Base-by-base conservation (phyloP, 2,888 invertebrate species). In the Gymnoscelis rufifasciata region DNA sequence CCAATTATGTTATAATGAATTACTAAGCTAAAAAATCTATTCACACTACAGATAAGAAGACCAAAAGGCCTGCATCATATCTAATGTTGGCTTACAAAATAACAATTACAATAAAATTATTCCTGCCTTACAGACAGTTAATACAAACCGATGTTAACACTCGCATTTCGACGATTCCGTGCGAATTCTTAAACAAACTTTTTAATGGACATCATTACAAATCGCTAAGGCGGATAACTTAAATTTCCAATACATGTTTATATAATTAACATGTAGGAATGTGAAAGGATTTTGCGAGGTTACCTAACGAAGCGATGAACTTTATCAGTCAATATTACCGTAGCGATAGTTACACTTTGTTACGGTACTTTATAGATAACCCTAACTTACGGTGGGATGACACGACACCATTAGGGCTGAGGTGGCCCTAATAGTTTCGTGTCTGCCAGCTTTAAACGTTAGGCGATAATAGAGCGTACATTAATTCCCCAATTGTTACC, bases 81-180 rank as follows among this genome's bases (percentile, higher is more conserved):
- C 10, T 13, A 10, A 7, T 39, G 43, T 39, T 30, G 40, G 45
- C 47, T 47, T 51, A 45, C 41, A 43, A 43, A 41, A 38, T 47
- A 51, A 44, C 36, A 54, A 57, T 45, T 62, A 54, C 56, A 63
- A 65, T 33, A 56, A 64, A n/a, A 19, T 19, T 19, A 3, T 66
- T 62, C 72, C 69, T 51, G 74, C 74, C 78, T 78, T 66, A 65
- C 14, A 78, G 78, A 79, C 77, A 62, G 62, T 65, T 68, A 60
- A 66, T 63, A 59, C 59, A 64, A 14, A 57, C 64, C 62, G 66
- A 43, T 42, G 45, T 45, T 42, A 31, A 29, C 41, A 41, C 35
- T 38, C 26, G 28, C 45, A 14, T 11, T n/a, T 28, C 27, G 24
- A 19, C 12, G 19, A 30, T 19, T 30, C 30, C 24, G 33, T 39